Evolutionary conservation across 1,140 invertebrate genomes (phyloP).

Genomic region (Tetramorium alpestre): DNA sequence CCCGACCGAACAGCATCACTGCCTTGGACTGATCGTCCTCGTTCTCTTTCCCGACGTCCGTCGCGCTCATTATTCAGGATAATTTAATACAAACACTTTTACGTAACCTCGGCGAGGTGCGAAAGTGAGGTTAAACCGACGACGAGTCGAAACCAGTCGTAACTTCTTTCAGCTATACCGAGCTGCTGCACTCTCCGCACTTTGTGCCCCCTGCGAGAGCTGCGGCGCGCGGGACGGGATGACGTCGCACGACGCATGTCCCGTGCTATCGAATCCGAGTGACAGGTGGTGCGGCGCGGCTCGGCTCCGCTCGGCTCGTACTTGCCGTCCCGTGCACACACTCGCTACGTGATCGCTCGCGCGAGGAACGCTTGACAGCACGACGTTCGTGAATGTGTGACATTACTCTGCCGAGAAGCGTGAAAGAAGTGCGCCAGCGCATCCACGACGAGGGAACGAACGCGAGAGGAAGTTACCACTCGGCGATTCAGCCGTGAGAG

Average conservation of each 20-base stretch:
- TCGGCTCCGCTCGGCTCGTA: neutral
- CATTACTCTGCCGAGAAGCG: too few species aligned
- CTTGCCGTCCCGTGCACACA: neutral
- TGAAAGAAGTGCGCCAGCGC: too few species aligned
- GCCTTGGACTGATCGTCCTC: constrained; percentile 61
- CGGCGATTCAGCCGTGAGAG: too few species aligned
- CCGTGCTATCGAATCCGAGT: constrained; percentile 83
- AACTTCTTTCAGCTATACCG: neutral
- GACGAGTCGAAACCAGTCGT: too few species aligned
- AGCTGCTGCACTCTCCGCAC: neutral
- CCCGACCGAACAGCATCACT: constrained; percentile 86
- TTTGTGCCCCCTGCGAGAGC: too few species aligned
- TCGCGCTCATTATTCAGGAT: neutral
- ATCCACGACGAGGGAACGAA: too few species aligned
- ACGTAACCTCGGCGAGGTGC: neutral
- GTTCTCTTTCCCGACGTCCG: neutral
- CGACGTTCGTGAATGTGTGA: too few species aligned
- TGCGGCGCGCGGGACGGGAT: neutral
- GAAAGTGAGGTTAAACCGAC: constrained; percentile 28
- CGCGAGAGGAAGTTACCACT: too few species aligned
- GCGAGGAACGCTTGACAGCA: neutral
- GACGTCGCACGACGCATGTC: constrained; percentile 82
- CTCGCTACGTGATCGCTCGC: constrained; percentile 65
- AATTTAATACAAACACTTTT: neutral
- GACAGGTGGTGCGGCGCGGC: constrained; percentile 80